These are phyloP conservation scores for Semnopithecus entellus DNA, from an alignment of 2,113 vertebrate genomes.

Conservation along the genomic window DNA sequence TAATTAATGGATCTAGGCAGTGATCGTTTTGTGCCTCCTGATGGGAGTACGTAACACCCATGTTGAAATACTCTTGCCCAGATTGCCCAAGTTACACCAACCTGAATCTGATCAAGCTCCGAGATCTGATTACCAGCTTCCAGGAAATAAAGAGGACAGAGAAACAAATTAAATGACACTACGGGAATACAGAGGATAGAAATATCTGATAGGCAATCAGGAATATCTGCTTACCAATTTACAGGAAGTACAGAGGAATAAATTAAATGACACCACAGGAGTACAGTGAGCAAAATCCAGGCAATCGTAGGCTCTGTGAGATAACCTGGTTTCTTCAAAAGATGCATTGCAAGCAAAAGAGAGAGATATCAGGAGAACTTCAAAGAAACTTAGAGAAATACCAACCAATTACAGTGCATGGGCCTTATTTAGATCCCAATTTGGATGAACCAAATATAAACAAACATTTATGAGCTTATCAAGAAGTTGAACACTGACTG, in stretches of 20 bases:
- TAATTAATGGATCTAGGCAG: not conserved
- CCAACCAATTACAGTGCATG: not conserved
- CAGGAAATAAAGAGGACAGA: not conserved
- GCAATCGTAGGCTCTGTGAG: not conserved
- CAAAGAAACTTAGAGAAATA: conserved; percentile 6
- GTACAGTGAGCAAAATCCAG: not conserved
- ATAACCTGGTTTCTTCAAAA: not conserved
- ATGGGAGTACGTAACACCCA: not conserved
- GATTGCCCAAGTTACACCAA: not conserved
- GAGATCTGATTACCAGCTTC: conserved; percentile 29
- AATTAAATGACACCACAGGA: not conserved
- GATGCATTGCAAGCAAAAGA: not conserved
- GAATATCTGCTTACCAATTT: not conserved
- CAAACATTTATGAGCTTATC: not conserved
- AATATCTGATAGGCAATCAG: not conserved
- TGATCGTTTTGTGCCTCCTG: not conserved
- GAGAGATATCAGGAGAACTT: no score
- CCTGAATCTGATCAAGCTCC: conserved; percentile 21
- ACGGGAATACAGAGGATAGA: not conserved
- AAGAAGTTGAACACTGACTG: not conserved
- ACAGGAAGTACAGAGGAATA: not conserved
- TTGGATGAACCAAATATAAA: not conserved
- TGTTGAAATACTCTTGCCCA: not conserved
- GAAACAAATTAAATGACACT: not conserved
- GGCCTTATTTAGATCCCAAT: not conserved